These are phyloP conservation scores for Elanus axillaris DNA, from an alignment of 2,113 vertebrate genomes.

Conservation along the genomic window DNA sequence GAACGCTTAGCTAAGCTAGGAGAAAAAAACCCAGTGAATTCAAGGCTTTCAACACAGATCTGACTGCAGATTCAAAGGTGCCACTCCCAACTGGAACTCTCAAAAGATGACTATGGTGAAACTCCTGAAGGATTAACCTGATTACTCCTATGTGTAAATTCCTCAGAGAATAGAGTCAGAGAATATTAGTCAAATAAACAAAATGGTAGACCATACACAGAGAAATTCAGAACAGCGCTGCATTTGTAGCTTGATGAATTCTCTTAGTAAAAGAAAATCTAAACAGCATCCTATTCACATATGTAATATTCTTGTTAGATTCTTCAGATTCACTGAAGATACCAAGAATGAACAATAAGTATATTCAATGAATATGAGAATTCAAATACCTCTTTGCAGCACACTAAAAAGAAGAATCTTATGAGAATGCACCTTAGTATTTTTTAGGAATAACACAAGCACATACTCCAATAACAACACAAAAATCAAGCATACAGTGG, in stretches of 20 bases:
- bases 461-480: neutral
- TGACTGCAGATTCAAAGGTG: neutral
- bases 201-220: neutral
- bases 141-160: neutral
- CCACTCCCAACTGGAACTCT: neutral
- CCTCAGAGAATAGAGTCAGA: neutral
- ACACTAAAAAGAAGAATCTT: neutral
- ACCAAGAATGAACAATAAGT: neutral
- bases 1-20: neutral
- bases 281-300: neutral
- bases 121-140: neutral
- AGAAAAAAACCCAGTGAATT: accelerated
- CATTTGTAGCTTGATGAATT: neutral
- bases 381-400: neutral
- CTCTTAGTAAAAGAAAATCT: neutral
- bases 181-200: neutral
- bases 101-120: neutral
- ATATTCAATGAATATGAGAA: neutral
- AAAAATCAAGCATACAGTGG: neutral
- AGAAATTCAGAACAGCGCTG: neutral
- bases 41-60: neutral
- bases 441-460: neutral
- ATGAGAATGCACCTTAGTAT: neutral
- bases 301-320: neutral
- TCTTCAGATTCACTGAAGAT: neutral